phyloP scores from a whole-genome alignment of 23 tunicate genomes.

The Botrylloides violaceus region DNA sequence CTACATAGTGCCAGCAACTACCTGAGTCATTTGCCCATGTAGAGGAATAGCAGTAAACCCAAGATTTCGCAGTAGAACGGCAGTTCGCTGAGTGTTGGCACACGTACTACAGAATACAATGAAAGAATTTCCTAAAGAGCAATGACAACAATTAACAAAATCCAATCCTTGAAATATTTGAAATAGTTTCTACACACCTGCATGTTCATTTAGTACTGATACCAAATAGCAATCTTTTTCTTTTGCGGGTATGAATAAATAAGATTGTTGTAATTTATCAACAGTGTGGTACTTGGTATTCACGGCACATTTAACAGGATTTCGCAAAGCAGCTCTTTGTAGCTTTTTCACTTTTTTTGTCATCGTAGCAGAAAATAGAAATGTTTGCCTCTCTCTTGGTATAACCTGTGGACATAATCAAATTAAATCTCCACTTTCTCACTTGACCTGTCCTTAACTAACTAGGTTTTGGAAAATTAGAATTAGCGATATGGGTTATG shows the following conservation, averaged over 20 bases:
- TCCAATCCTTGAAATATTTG: neutral
- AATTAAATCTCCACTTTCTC: no score
- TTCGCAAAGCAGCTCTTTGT: conserved; percentile 82
- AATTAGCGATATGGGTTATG: no score
- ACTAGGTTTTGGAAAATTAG: no score
- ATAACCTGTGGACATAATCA: conserved; percentile 17
- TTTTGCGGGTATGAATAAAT: conserved; percentile 76
- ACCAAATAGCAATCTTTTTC: conserved; percentile 81
- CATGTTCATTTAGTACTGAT: conserved; percentile 72
- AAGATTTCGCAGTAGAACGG: conserved; percentile 56
- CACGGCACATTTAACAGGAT: conserved; percentile 86
- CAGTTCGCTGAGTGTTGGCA: conserved; percentile 60
- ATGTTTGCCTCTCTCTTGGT: conserved; percentile 79
- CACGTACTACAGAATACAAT: conserved; percentile 84
- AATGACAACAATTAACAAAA: neutral
- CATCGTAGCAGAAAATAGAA: conserved; percentile 95
- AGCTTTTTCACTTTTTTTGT: conserved; percentile 88
- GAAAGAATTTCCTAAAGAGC: conserved; percentile 49
- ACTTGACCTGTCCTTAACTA: no score
- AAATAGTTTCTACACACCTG: conserved; percentile 1
- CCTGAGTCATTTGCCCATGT: conserved; percentile 86
- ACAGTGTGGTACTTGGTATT: conserved; percentile 87
- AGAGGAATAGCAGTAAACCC: conserved; percentile 74
- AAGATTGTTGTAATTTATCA: conserved; percentile 68
- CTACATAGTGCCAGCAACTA: no score